A percentile compares a stretch with the other conserved stretches of the same genome.
These are phyloP conservation scores for Irena cyanogastra DNA, from an alignment of 2,113 vertebrate genomes.

Conservation along the genomic window DNA sequence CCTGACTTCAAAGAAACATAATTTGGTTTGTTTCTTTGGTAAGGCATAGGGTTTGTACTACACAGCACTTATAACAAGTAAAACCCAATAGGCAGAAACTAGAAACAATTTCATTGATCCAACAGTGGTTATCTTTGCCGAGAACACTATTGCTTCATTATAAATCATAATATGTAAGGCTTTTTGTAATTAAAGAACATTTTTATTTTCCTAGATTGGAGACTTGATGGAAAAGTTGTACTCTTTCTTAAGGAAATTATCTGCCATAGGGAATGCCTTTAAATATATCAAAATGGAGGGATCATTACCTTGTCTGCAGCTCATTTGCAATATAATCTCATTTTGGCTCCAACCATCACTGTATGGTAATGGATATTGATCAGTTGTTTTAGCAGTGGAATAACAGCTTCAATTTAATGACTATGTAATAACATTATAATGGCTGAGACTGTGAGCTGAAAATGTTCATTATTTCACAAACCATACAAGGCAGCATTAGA, in stretches of 20 bases:
- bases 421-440: conserved; percentile 62
- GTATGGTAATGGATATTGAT: conserved; percentile 72
- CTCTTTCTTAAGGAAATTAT: conserved; percentile 45
- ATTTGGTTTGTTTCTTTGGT: not conserved
- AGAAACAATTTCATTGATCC: not conserved
- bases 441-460: conserved; percentile 1
- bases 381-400: conserved; percentile 61
- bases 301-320: conserved; percentile 57
- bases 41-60: not conserved
- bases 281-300: conserved; percentile 48
- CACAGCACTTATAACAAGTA: not conserved
- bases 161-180: not conserved
- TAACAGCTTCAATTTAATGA: conserved; percentile 62
- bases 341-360: conserved; percentile 45
- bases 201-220: conserved; percentile 1
- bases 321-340: conserved; percentile 71
- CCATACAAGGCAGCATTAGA: not conserved
- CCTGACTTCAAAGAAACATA: not conserved
- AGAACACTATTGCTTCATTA: not conserved
- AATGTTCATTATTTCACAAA: conserved; percentile 47
- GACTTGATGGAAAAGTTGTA: conserved; percentile 12
- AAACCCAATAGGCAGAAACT: not conserved
- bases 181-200: not conserved
- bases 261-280: conserved; percentile 49
- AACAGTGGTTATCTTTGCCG: not conserved